Conservation (phyloP, 2,888 invertebrate species). For the Pyrrhosoma nymphula region DNA sequence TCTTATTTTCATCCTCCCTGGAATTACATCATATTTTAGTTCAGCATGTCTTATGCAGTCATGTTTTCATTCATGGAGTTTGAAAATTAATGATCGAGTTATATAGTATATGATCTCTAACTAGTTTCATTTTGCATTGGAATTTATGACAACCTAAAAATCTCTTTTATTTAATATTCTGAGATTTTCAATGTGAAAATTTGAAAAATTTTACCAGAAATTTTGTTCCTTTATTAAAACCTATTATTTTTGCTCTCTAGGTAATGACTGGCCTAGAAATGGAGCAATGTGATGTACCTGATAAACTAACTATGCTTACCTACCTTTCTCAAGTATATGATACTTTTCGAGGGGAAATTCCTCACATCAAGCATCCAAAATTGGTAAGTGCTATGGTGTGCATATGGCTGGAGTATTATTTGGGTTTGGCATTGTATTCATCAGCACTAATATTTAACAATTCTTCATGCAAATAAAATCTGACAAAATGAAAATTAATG, state of each 20-base stretch:
- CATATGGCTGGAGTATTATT: no score
- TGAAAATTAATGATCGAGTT: no score
- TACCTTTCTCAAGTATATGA: conserved; percentile 94
- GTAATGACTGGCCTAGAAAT: conserved; percentile 89
- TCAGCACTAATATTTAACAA: no score
- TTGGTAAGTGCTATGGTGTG: conserved; percentile 79
- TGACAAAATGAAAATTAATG: no score
- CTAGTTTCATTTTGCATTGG: neutral
- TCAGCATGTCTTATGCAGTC: no score
- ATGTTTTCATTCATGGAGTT: no score
- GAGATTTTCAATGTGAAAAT: no score
- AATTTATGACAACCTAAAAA: neutral
- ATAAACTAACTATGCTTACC: conserved; percentile 87
- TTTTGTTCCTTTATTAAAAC: neutral
- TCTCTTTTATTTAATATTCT: neutral
- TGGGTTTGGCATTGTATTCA: no score
- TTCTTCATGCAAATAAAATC: no score
- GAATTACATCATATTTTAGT: neutral
- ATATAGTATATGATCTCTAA: no score
- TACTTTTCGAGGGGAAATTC: conserved; percentile 94
- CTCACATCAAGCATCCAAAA: conserved; percentile 88
- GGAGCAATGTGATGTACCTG: conserved; percentile 84
- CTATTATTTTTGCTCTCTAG: conserved; percentile 74
- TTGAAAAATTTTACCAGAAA: no score
- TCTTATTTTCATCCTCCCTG: neutral